These are phyloP conservation scores for Drosophila parvula DNA, from an alignment of 1,140 invertebrate genomes.

Conservation along the genomic window DNA sequence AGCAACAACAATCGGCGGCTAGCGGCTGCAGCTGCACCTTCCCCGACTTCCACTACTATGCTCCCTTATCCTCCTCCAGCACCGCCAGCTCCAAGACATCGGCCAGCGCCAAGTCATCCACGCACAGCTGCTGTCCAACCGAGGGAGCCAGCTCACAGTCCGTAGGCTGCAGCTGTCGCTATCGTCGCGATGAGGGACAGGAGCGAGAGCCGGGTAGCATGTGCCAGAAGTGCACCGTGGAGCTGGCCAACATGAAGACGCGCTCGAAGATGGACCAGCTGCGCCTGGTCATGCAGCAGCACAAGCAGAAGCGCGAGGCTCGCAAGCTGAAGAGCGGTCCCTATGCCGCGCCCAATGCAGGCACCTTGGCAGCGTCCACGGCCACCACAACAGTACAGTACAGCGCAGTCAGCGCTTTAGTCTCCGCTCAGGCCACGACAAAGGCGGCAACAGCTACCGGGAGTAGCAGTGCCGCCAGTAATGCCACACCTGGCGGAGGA, in stretches of 20 bases:
- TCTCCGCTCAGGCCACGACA: conserved; percentile 19
- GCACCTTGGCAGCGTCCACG: not conserved
- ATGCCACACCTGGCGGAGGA: conserved; percentile 8
- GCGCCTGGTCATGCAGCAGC: conserved; percentile 94
- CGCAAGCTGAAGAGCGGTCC: conserved; percentile 90
- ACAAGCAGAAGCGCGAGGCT: conserved; percentile 91
- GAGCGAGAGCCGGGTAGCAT: conserved; percentile 63
- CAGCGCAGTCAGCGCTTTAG: conserved; percentile 56
- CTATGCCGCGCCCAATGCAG: conserved; percentile 85
- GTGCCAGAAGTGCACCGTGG: conserved; percentile 84
- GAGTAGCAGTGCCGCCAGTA: not conserved
- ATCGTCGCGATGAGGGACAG: conserved; percentile 45
- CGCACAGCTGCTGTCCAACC: conserved; percentile 27
- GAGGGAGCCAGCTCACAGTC: conserved; percentile 20
- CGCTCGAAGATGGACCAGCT: conserved; percentile 94
- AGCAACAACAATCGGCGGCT: conserved; percentile 29
- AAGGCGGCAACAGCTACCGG: not conserved
- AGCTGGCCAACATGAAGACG: conserved; percentile 90
- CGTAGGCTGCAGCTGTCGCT: conserved; percentile 76
- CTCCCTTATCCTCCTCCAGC: conserved; percentile 32
- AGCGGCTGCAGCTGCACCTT: conserved; percentile 56
- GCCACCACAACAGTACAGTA: conserved; percentile 34
- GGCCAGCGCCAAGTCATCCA: conserved; percentile 14
- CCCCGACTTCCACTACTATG: conserved; percentile 66
- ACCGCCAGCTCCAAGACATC: conserved; percentile 11